A percentile compares a stretch with the other conserved stretches of the same genome.
These are phyloP conservation scores for Aegypius monachus DNA, from an alignment of 2,113 vertebrate genomes.

Conservation along the genomic window DNA sequence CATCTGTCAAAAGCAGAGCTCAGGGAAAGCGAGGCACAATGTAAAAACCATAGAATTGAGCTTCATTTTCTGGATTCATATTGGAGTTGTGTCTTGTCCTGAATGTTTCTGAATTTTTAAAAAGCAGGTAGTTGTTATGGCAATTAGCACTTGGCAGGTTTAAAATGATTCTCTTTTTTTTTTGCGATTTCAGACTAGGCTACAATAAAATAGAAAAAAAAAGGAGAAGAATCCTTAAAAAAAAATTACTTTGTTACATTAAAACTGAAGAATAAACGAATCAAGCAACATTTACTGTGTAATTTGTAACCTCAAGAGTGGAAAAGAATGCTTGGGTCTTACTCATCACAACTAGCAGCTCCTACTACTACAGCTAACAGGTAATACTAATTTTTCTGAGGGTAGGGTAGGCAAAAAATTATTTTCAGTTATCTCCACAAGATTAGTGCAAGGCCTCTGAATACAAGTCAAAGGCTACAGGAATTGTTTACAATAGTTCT, in stretches of 20 bases:
- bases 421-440: background rate
- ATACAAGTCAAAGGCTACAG: background rate
- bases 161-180: background rate
- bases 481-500: background rate
- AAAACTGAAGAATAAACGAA: background rate
- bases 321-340: background rate
- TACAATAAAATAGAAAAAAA: background rate
- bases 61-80: background rate
- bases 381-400: background rate
- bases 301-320: accelerated
- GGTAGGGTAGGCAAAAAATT: background rate
- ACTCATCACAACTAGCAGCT: background rate
- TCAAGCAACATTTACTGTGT: background rate
- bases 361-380: background rate
- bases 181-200: background rate
- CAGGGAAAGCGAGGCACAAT: background rate
- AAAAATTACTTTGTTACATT: background rate
- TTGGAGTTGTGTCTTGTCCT: background rate
- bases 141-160: background rate
- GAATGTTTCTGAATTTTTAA: background rate
- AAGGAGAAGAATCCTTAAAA: background rate
- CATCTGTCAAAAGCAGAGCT: background rate
- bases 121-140: background rate
- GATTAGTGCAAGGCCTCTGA: background rate
- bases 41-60: background rate